A percentile compares a stretch with the other conserved stretches of the same genome.
Conservation (phyloP, 2,888 invertebrate genomes). For the Oithona nana region DNA sequence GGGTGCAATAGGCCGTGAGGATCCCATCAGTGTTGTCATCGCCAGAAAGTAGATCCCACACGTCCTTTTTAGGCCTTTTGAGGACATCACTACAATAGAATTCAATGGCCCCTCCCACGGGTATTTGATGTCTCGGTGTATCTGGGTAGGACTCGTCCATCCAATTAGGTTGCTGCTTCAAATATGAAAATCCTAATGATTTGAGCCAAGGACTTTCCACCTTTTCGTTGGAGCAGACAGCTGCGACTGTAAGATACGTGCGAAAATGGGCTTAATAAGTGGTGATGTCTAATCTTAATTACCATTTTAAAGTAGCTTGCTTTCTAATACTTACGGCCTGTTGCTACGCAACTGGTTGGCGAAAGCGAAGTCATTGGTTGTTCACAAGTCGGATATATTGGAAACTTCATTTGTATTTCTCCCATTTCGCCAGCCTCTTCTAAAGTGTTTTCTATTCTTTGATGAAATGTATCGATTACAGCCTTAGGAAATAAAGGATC, state of each 20-base stretch:
- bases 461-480: neutral
- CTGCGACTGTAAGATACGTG: neutral
- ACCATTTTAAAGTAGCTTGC: neutral
- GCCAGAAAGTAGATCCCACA: too few species aligned
- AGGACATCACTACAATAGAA: neutral
- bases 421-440: neutral
- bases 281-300: too few species aligned
- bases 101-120: neutral
- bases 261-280: neutral
- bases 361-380: neutral
- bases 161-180: neutral
- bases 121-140: neutral
- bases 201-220: neutral
- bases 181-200: neutral
- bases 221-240: neutral
- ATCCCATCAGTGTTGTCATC: neutral
- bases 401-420: neutral
- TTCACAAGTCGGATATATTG: neutral
- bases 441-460: neutral
- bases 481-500: neutral
- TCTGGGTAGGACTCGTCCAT: neutral
- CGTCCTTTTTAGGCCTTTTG: neutral
- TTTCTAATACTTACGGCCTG: neutral
- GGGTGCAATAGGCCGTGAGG: neutral
- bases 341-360: neutral